Percentiles rank a stretch among this genome's conserved stretches.
Conservation (phyloP, 2,888 invertebrate genomes). For the Xestobium rufovillosum region DNA sequence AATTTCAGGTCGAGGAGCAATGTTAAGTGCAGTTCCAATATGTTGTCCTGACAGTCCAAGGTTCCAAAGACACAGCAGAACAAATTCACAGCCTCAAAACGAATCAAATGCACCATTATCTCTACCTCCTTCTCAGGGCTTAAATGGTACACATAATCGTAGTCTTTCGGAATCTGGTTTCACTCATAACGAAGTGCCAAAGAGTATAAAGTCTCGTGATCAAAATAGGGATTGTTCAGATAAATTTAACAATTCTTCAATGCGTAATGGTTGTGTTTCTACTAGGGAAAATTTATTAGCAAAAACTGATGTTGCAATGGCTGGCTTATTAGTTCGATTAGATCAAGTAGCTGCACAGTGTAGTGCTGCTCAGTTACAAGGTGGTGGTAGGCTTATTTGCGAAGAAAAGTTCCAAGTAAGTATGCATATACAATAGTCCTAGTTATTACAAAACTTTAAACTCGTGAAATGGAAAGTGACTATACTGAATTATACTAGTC, state of each 20-base stretch:
- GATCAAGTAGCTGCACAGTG: slow-evolving; percentile 67
- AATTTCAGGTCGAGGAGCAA: slow-evolving; percentile 25
- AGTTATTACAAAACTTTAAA: too few relatives aligned
- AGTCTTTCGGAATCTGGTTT: slow-evolving; percentile 15
- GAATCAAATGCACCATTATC: slow-evolving; percentile 24
- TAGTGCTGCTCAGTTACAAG: slow-evolving; percentile 64
- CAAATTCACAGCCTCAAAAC: slow-evolving; percentile 23
- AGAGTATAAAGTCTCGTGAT: slow-evolving; percentile 10
- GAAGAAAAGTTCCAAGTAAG: slow-evolving; percentile 68
- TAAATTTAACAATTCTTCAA: slow-evolving; percentile 11
- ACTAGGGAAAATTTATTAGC: slow-evolving; percentile 51
- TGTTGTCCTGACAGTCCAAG: slow-evolving; percentile 23
- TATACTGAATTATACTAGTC: too few relatives aligned
- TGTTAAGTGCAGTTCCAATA: slow-evolving; percentile 27
- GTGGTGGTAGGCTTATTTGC: slow-evolving; percentile 66
- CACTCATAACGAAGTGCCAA: too few relatives aligned
- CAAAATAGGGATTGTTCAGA: slow-evolving; percentile 9
- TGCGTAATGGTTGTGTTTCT: slow-evolving; percentile 34
- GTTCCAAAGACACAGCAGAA: slow-evolving; percentile 9
- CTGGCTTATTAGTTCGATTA: slow-evolving; percentile 57
- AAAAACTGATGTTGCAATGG: slow-evolving; percentile 64
- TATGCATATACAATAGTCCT: slow-evolving; percentile 16
- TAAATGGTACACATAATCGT: slow-evolving; percentile 7
- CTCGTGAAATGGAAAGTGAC: too few relatives aligned
- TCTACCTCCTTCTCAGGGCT: slow-evolving; percentile 7